phyloP scores from a whole-genome alignment of 2,797 vertebrate species.

The Echiichthys vipera region DNA sequence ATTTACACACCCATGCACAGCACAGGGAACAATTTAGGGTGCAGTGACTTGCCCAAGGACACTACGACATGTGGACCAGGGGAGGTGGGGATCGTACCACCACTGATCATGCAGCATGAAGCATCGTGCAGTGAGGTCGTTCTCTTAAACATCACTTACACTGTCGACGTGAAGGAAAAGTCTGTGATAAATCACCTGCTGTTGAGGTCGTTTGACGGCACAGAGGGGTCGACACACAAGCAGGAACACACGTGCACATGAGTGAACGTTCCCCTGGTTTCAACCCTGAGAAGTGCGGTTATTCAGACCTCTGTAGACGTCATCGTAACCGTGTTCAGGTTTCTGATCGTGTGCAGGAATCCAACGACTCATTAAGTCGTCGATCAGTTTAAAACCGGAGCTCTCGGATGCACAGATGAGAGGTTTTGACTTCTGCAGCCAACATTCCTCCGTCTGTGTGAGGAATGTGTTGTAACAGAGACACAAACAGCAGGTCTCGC shows the following conservation, averaged over 20 bases:
- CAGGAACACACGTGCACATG: too few relatives aligned
- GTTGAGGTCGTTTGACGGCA: background rate
- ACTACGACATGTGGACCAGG: too few relatives aligned
- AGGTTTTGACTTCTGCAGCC: conserved; percentile 9
- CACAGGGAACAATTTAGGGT: too few relatives aligned
- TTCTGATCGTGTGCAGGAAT: background rate
- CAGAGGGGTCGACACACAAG: background rate
- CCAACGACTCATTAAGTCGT: background rate
- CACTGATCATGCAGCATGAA: too few relatives aligned
- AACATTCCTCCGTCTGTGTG: background rate
- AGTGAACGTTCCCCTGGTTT: too few relatives aligned
- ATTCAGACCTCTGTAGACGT: background rate
- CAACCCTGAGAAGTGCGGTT: background rate
- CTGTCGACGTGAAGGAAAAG: background rate
- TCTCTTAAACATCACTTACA: background rate
- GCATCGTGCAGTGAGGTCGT: background rate
- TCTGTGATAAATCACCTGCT: background rate
- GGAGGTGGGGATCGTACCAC: too few relatives aligned
- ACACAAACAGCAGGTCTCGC: conserved; percentile 32
- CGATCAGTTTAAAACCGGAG: background rate
- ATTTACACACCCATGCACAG: too few relatives aligned
- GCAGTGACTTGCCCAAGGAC: too few relatives aligned
- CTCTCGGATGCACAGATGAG: background rate
- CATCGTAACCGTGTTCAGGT: background rate
- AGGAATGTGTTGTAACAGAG: conserved; percentile 39